These are phyloP conservation scores for Panonychus citri DNA, from an alignment of 1,140 invertebrate genomes.

Conservation along the genomic window DNA sequence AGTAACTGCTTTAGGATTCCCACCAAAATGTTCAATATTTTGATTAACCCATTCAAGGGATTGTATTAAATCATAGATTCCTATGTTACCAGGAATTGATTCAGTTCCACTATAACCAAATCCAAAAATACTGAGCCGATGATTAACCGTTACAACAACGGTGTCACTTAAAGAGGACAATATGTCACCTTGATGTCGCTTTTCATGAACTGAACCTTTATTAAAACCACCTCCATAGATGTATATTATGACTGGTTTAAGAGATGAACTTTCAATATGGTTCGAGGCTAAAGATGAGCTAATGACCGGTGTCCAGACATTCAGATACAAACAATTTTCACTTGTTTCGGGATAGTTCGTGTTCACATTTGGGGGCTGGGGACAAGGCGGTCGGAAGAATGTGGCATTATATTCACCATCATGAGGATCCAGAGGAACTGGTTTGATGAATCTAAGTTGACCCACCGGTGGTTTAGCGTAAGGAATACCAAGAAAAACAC, in stretches of 20 bases:
- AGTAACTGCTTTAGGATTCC: slow-evolving; percentile 27
- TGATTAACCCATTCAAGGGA: slow-evolving; percentile 34
- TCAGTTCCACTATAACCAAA: not conserved
- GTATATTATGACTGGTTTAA: not conserved
- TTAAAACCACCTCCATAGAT: not conserved
- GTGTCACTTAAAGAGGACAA: not conserved
- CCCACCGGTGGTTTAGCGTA: not conserved
- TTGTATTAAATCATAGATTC: slow-evolving; percentile 36
- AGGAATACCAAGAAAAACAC: not conserved
- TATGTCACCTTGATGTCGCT: not conserved
- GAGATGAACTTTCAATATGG: too few relatives aligned
- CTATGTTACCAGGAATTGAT: not conserved
- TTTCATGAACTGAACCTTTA: not conserved
- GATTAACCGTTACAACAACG: not conserved
- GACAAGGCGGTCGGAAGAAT: not conserved
- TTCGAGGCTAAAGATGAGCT: not conserved
- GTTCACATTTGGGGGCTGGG: not conserved
- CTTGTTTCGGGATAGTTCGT: too few relatives aligned
- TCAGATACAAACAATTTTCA: not conserved
- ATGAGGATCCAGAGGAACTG: not conserved
- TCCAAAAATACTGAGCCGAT: not conserved
- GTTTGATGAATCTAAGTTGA: not conserved
- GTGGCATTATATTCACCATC: not conserved
- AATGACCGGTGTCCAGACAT: not conserved
- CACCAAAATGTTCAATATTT: slow-evolving; percentile 30